A percentile compares a stretch with the other conserved stretches of the same genome.
Conservation (phyloP, 2,888 invertebrate genomes). For the Nomada fabriciana region DNA sequence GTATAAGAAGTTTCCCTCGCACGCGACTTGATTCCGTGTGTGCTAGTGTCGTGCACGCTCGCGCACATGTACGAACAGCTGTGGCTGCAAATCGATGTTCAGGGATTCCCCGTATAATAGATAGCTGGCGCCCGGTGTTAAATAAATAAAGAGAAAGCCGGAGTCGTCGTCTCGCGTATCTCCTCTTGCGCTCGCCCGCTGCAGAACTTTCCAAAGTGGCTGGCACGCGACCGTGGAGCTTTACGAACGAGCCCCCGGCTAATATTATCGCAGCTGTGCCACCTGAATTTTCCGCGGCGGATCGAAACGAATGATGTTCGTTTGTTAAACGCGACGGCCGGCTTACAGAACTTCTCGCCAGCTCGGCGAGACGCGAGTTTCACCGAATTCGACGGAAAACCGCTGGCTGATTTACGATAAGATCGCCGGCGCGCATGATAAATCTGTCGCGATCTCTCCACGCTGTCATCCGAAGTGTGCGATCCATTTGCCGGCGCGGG, state of each 20-base stretch:
- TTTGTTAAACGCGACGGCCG: constrained; percentile 24
- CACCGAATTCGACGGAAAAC: constrained; percentile 8
- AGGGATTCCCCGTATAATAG: constrained; percentile 61
- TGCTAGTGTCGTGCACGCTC: neutral
- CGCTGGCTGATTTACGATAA: constrained; percentile 17
- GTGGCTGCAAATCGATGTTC: constrained; percentile 16
- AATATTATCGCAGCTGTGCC: constrained; percentile 57
- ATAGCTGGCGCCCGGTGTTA: constrained; percentile 62
- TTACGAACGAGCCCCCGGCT: constrained; percentile 22
- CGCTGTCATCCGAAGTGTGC: neutral
- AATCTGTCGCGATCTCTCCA: neutral
- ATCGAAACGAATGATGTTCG: constrained; percentile 30
- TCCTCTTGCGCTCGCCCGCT: constrained; percentile 16
- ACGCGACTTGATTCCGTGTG: neutral
- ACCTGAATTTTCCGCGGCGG: constrained; percentile 28
- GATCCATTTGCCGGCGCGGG: neutral
- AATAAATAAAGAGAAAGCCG: constrained; percentile 71
- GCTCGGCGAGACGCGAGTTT: constrained; percentile 33
- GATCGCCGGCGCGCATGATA: neutral
- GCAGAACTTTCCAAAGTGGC: constrained; percentile 69
- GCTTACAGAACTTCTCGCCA: constrained; percentile 37
- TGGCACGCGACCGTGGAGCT: constrained; percentile 26
- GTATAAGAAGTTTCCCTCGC: neutral
- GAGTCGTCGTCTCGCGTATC: constrained; percentile 22
- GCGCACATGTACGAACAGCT: neutral